A percentile compares a stretch with the other conserved stretches of the same genome.
These are phyloP conservation scores for Clitarchus hookeri DNA, from an alignment of 2,888 invertebrate species.

Conservation along the genomic window DNA sequence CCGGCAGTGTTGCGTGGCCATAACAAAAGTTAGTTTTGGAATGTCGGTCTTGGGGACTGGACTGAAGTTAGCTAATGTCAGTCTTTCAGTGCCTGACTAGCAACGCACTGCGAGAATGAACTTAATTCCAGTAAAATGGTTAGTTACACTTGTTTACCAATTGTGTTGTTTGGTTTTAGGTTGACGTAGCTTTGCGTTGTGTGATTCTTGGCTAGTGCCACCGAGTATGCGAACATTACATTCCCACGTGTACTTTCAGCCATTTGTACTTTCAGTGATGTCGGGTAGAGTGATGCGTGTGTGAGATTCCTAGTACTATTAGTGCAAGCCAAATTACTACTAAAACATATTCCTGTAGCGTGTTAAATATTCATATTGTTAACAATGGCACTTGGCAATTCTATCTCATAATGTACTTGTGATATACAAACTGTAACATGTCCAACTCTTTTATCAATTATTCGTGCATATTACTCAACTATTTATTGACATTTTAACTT, in stretches of 20 bases:
- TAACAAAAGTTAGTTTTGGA: too few species aligned
- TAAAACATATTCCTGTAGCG: not conserved
- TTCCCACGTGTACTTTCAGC: not conserved
- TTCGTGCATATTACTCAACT: not conserved
- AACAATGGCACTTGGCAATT: not conserved
- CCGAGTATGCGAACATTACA: too few species aligned
- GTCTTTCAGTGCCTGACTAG: too few species aligned
- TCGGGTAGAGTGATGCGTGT: not conserved
- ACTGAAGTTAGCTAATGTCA: too few species aligned
- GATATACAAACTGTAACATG: constrained; percentile 10
- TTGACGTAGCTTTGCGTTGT: too few species aligned
- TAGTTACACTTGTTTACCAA: too few species aligned
- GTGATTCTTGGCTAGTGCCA: too few species aligned
- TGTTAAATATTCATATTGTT: not conserved
- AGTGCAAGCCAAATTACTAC: not conserved
- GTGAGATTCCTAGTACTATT: not conserved
- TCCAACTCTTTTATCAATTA: not conserved
- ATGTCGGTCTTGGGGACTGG: too few species aligned
- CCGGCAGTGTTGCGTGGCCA: too few species aligned
- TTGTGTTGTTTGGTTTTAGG: too few species aligned
- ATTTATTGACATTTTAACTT: not conserved
- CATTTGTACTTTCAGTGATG: not conserved
- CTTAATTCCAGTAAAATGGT: too few species aligned
- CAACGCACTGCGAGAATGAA: too few species aligned
- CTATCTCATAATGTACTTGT: not conserved